Percentiles rank a stretch among this genome's conserved stretches.
Conservation (phyloP, 2,113 vertebrate species). For the Cochlearius cochlearius region DNA sequence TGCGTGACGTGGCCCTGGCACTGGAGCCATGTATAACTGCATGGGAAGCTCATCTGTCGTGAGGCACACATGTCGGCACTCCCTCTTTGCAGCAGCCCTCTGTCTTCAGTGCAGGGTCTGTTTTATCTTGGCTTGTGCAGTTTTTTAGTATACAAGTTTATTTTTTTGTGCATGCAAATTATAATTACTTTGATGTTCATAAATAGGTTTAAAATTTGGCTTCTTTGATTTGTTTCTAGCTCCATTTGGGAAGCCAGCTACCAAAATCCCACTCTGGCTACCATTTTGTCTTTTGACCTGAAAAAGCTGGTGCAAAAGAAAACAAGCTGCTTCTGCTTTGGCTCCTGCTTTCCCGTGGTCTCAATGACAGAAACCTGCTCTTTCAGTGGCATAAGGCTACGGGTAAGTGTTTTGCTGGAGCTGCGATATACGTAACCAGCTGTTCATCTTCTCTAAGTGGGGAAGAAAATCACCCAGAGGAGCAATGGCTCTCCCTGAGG, state of each 20-base stretch:
- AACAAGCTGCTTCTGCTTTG: background rate
- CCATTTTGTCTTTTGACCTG: background rate
- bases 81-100: background rate
- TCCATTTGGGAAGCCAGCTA: background rate
- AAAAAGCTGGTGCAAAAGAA: background rate
- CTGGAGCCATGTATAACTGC: fast-evolving
- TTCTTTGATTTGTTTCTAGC: background rate
- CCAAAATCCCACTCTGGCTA: background rate
- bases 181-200: background rate
- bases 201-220: background rate
- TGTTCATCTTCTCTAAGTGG: slow-evolving; percentile 32
- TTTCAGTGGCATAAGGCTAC: background rate
- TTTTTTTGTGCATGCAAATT: background rate
- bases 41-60: background rate
- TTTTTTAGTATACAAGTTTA: background rate
- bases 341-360: background rate
- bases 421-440: background rate
- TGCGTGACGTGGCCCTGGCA: fast-evolving
- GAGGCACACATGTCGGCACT: background rate
- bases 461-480: slow-evolving; percentile 12
- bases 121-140: background rate
- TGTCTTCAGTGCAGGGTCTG: background rate
- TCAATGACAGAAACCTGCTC: background rate
- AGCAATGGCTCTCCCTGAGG: slow-evolving; percentile 20
- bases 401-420: background rate